These are phyloP conservation scores for Thaleichthys pacificus DNA, from an alignment of 2,797 vertebrate species.

Conservation along the genomic window DNA sequence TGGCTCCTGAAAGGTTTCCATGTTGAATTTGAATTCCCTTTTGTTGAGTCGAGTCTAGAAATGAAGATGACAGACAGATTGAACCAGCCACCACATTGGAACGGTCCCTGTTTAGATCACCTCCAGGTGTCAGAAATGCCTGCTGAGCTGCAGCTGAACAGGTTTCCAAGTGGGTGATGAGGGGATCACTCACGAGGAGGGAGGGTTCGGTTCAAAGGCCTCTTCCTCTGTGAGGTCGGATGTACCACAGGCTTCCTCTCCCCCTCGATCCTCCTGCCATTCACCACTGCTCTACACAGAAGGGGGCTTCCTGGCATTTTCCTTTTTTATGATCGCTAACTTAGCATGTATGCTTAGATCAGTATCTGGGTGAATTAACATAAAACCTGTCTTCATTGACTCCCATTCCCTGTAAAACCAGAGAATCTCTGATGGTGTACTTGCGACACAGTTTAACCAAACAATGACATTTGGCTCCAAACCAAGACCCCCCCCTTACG, in stretches of 20 bases:
- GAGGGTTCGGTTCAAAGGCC: slow-evolving; percentile 20
- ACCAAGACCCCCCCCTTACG: slow-evolving; percentile 10
- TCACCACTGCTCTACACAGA: slow-evolving; percentile 13
- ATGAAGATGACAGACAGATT: not conserved
- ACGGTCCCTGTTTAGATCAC: not conserved
- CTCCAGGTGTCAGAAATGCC: not conserved
- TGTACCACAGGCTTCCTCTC: slow-evolving; percentile 40
- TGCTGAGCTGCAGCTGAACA: not conserved
- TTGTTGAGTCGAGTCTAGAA: not conserved
- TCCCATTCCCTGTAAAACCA: too few species aligned
- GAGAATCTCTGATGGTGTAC: too few species aligned
- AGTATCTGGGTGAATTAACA: too few species aligned
- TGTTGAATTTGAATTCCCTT: too few species aligned
- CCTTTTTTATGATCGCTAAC: not conserved
- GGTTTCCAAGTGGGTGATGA: slow-evolving; percentile 10
- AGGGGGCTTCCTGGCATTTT: slow-evolving; percentile 62
- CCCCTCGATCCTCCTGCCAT: slow-evolving; percentile 32
- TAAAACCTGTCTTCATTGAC: too few species aligned
- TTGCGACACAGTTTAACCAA: too few species aligned
- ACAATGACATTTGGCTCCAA: too few species aligned
- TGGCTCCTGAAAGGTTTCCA: too few species aligned
- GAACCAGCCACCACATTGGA: not conserved
- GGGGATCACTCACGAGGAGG: slow-evolving; percentile 16
- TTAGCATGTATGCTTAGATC: not conserved
- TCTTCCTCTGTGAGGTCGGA: slow-evolving; percentile 44